Percentiles rank a stretch among this genome's conserved stretches.
Evolutionary conservation across 2,797 vertebrate genomes (phyloP).

Genomic region (Alauda arvensis): DNA sequence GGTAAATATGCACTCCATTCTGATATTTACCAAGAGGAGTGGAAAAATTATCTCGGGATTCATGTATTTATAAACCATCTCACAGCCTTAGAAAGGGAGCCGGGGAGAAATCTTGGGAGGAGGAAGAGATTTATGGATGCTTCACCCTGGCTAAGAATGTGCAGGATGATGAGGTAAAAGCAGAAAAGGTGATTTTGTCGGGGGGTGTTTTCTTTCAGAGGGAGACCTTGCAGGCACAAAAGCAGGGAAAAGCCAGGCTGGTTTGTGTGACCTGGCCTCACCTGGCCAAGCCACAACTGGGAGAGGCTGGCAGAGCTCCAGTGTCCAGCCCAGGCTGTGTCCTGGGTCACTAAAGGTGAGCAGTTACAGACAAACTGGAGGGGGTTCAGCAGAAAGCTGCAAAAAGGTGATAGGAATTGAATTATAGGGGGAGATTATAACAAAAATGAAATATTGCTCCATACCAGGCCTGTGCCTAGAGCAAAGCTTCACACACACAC

Average conservation of each 20-base stretch:
- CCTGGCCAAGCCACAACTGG: background rate
- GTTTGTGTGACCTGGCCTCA: background rate
- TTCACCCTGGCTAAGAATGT: slow-evolving; percentile 7
- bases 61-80: background rate
- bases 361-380: background rate
- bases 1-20: background rate
- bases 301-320: background rate
- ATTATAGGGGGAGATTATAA: background rate
- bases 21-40: background rate
- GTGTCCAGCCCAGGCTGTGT: background rate
- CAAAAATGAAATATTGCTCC: slow-evolving; percentile 2
- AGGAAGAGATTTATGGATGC: slow-evolving; percentile 1
- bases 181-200: background rate
- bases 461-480: background rate
- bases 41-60: background rate
- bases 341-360: background rate
- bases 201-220: background rate
- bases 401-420: background rate
- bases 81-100: background rate
- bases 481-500: background rate
- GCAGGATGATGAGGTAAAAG: background rate
- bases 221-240: background rate
- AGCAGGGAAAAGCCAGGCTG: background rate
- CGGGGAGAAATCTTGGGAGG: background rate
- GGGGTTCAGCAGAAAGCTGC: background rate